phyloP scores from a whole-genome alignment of 2,113 vertebrate species.

The Columba livia region DNA sequence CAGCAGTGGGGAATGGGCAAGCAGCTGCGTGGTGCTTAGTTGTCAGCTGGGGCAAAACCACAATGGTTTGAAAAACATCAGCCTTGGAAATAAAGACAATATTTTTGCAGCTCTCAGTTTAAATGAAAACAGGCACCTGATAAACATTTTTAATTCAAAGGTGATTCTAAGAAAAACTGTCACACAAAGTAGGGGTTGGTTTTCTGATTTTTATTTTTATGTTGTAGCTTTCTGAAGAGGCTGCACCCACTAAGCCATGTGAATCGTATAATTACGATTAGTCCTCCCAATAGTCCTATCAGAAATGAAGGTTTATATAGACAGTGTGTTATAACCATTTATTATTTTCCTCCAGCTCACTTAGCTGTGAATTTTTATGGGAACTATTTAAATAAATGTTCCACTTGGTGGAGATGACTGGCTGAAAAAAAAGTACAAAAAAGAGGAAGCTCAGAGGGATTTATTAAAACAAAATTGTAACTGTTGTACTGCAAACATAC shows the following conservation, averaged over 20 bases:
- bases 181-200: background rate
- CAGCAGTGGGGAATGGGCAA: too few relatives aligned
- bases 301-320: slow-evolving; percentile 7
- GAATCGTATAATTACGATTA: background rate
- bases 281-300: background rate
- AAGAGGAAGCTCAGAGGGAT: background rate
- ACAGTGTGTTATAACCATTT: background rate
- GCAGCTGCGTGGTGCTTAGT: too few relatives aligned
- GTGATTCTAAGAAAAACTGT: background rate
- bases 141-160: background rate
- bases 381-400: slow-evolving; percentile 42
- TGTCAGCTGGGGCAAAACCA: too few relatives aligned
- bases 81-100: background rate
- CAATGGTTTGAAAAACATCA: background rate
- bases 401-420: background rate
- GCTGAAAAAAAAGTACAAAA: background rate
- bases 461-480: slow-evolving; percentile 11
- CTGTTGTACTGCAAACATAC: background rate
- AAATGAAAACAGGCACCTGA: background rate
- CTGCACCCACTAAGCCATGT: background rate
- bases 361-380: slow-evolving; percentile 44
- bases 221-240: background rate
- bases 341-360: slow-evolving; percentile 34
- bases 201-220: background rate
- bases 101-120: background rate